Evolutionary conservation across 1,140 invertebrate species (phyloP).

Genomic region (Neotoxoptera formosana): DNA sequence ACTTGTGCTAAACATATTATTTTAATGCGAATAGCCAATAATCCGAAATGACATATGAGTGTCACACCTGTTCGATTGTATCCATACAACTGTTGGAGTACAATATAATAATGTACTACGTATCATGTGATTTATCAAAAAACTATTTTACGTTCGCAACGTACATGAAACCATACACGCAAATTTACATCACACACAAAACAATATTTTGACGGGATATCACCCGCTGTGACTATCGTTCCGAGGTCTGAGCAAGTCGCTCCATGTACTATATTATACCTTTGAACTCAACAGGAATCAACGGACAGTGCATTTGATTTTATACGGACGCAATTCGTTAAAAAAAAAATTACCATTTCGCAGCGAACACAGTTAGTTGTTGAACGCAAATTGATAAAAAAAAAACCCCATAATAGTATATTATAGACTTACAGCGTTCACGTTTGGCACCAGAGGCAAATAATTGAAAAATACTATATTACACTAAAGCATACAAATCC

Average conservation of each 20-base stretch:
- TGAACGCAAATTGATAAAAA: too few species aligned
- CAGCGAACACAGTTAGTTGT: too few species aligned
- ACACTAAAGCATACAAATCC: too few species aligned
- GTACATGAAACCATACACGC: not conserved
- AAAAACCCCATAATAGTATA: too few species aligned
- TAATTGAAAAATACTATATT: too few species aligned
- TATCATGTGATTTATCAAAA: not conserved
- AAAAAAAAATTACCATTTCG: too few species aligned
- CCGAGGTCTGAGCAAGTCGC: not conserved
- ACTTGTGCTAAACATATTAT: not conserved
- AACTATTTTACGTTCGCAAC: not conserved
- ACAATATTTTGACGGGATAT: not conserved
- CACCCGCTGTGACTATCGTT: not conserved
- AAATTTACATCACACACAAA: not conserved
- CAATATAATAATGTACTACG: not conserved
- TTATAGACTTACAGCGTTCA: too few species aligned
- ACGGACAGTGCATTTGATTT: too few species aligned
- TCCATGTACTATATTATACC: not conserved
- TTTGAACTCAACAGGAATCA: not conserved
- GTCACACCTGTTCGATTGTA: not conserved
- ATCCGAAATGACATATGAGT: not conserved
- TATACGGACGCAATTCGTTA: too few species aligned
- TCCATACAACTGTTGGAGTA: not conserved
- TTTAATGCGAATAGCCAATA: not conserved
- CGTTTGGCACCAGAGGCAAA: too few species aligned